Base-by-base conservation (phyloP, 64 coral and sea anemone species). In the Actinia tenebrosa region DNA sequence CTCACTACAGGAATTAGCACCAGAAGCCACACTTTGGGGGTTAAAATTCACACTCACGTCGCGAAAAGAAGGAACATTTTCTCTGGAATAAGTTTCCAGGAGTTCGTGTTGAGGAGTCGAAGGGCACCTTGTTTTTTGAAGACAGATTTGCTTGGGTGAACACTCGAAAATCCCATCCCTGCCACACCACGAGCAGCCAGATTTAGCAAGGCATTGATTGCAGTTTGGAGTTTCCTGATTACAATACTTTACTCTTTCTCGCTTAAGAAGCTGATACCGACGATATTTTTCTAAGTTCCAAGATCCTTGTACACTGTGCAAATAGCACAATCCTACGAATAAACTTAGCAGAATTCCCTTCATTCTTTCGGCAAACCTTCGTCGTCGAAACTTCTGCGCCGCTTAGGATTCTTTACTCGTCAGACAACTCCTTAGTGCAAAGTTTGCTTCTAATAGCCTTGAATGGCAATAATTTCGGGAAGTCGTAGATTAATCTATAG, bases 141-240 rank as follows among this genome's bases (percentile, higher is more conserved):
- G 15, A 11, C 69, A 75, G n/a, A 26, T 75, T 75, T 75, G 69
- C 69, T 75, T 75, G 23, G 69, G n/a, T 14, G 26, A 30, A 5
- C 69, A 75, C 27, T 75, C 26, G 69, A 75, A 75, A 75, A 30
- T 75, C 69, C 69, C 69, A 75, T 75, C 69, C 10, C 3, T 30
- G 27, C 69, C 69, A 75, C 69, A 75, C 69, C 69, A 75, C 37
- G 69, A 75, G 14, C 69, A 75, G 10, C 69, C 69, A 75, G 69
- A 20, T 45, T 81, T 81, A 81, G 16, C 79, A n/a, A 81, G 45
- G 79, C 79, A 81, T 23, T 81, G 44, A 2, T 81, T 20, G 27
- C 79, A 81, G 79, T 53, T 53, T 20, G 79, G 79, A 19, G 79
- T 81, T 19, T 81, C 18, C 53, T 81, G 79, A 7, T 52, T 16